Base-by-base conservation (phyloP, 1,140 invertebrate genomes). In the Lysiphlebus fabarum region DNA sequence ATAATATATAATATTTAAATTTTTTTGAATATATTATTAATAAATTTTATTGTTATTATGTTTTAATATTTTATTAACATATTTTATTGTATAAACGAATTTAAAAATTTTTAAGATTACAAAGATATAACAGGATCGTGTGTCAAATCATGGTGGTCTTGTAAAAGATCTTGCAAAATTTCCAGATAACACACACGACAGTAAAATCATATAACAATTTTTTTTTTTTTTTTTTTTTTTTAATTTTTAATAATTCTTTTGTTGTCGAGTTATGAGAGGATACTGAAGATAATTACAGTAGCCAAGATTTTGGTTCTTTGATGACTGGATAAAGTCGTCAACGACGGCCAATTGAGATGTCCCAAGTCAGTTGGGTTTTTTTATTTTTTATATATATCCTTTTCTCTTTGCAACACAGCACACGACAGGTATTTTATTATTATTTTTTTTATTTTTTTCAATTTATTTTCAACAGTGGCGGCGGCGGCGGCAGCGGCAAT, bases 71-170 rank as follows among this genome's bases (percentile, higher is more conserved):
- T 47, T 47, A 7, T 47, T 17, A 26, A 14, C 12, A 47, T 12
- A 12, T 10, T 7, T 7, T 14, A 49, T 34, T 1, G 3, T 5
- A 26, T 26, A 26, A 26, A 36, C 36, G 7, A n/a, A 11, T 10
- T 37, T n/a, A 34, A 37, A 58, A 6, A 58, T 50, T 37, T 42
- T 53, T 36, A 53, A 53, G 54, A 56, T 55, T 43, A 9, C 40
- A 57, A 50, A 40, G 56, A 65, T 65, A 71, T 71, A 72, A 72
- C 68, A 71, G 69, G 69, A 72, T 72, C 70, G 68, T 67, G 68
- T 71, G 69, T 72, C 69, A 70, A 70, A 64, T 66, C 65, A 26
- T 61, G 70, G 70, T 72, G 70, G 70, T 72, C 70, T 51, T 62
- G 65, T 62, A 68, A 66, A 68, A 67, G 68, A 38, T 66, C 59